phyloP scores from a whole-genome alignment of 2,797 vertebrate genomes.

The Podarcis siculus region DNA sequence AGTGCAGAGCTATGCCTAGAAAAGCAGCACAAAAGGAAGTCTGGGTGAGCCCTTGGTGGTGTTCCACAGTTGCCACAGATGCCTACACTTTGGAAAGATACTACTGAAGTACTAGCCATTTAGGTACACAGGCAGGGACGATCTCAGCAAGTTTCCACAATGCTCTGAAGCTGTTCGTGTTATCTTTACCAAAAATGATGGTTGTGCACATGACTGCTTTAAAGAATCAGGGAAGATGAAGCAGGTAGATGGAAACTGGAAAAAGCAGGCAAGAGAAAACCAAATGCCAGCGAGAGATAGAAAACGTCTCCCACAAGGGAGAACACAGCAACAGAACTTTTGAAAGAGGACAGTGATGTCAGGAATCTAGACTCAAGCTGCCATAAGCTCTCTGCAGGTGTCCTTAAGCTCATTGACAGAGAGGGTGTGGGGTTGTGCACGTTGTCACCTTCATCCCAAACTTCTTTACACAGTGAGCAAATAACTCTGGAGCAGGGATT shows the following conservation, averaged over 20 bases:
- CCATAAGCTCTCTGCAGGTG: too few species aligned
- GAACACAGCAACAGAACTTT: background rate
- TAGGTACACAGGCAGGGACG: background rate
- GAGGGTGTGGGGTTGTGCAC: too few species aligned
- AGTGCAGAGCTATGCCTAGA: too few species aligned
- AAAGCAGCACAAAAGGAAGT: too few species aligned
- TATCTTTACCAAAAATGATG: background rate
- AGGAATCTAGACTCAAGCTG: background rate
- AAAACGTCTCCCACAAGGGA: background rate
- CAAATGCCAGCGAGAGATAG: background rate
- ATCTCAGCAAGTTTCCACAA: constrained; percentile 7
- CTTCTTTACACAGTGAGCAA: too few species aligned
- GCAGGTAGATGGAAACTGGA: background rate
- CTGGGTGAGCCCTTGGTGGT: too few species aligned
- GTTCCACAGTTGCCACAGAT: background rate
- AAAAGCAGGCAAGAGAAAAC: background rate
- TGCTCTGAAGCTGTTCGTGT: background rate
- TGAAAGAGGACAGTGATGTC: background rate
- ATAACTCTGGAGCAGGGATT: too few species aligned
- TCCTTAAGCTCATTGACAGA: too few species aligned
- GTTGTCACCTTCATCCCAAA: too few species aligned
- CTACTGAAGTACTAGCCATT: background rate
- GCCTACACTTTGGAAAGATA: background rate
- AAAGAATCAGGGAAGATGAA: background rate
- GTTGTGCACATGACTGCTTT: background rate